phyloP scores from a whole-genome alignment of 2,888 invertebrate genomes.

The Caenorhabditis sp. region DNA sequence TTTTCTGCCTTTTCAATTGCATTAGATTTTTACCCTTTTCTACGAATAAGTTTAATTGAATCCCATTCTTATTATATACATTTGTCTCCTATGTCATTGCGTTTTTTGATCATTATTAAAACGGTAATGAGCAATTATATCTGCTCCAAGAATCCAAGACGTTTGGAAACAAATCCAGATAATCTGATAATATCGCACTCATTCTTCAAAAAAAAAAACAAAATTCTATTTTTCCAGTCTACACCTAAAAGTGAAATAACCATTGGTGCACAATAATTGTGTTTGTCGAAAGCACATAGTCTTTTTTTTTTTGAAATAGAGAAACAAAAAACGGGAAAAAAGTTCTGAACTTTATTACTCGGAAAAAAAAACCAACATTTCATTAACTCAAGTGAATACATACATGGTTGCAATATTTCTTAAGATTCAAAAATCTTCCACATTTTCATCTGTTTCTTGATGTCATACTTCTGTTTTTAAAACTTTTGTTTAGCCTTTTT shows the following conservation, averaged over 20 bases:
- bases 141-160: neutral
- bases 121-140: neutral
- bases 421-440: neutral
- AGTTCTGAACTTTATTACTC: neutral
- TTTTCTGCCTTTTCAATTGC: too few species aligned
- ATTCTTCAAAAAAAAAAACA: too few species aligned
- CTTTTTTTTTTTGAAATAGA: neutral
- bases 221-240: too few species aligned
- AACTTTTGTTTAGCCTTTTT: too few species aligned
- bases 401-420: too few species aligned
- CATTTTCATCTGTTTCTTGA: neutral
- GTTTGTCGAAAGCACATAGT: neutral
- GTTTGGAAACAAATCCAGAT: conserved; percentile 14
- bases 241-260: neutral
- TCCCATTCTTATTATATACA: too few species aligned
- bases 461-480: neutral
- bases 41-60: too few species aligned
- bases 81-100: too few species aligned
- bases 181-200: conserved; percentile 6
- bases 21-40: too few species aligned
- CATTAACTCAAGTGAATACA: too few species aligned
- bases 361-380: neutral
- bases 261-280: neutral
- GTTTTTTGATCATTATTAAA: too few species aligned
- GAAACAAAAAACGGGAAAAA: neutral